These are phyloP conservation scores for Dicyrtoma fusca DNA, from an alignment of 2,888 invertebrate genomes.

Conservation along the genomic window DNA sequence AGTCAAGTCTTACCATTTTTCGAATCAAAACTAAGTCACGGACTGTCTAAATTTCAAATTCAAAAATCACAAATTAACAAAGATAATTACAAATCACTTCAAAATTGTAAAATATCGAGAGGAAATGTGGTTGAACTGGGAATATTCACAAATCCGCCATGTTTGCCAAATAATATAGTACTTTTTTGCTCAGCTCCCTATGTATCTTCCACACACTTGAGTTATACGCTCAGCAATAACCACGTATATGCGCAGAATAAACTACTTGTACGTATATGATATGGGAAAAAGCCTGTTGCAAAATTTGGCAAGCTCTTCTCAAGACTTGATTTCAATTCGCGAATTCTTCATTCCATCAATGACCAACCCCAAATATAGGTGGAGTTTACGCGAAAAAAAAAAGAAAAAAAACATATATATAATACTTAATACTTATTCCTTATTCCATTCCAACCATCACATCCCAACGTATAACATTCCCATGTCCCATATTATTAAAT, in stretches of 20 bases:
- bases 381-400: constrained; percentile 18
- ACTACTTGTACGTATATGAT: background rate
- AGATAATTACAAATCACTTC: background rate
- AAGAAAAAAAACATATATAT: too few species aligned
- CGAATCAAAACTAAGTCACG: background rate
- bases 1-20: constrained; percentile 8
- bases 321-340: constrained; percentile 26
- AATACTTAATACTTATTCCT: too few species aligned
- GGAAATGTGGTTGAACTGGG: constrained; percentile 12
- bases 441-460: too few species aligned
- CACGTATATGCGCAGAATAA: constrained; percentile 23
- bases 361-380: constrained; percentile 24
- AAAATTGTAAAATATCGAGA: constrained; percentile 12
- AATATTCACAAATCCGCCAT: constrained; percentile 34
- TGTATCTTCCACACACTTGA: background rate
- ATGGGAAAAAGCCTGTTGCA: constrained; percentile 14
- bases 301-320: constrained; percentile 38
- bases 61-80: too few species aligned
- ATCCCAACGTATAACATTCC: too few species aligned
- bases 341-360: constrained; percentile 4
- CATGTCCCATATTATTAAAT: too few species aligned
- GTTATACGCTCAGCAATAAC: background rate
- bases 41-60: background rate
- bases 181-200: constrained; percentile 11
- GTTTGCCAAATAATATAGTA: constrained; percentile 36